Conservation (phyloP, 2,888 invertebrate species). For the Exephanes ischioxanthus region DNA sequence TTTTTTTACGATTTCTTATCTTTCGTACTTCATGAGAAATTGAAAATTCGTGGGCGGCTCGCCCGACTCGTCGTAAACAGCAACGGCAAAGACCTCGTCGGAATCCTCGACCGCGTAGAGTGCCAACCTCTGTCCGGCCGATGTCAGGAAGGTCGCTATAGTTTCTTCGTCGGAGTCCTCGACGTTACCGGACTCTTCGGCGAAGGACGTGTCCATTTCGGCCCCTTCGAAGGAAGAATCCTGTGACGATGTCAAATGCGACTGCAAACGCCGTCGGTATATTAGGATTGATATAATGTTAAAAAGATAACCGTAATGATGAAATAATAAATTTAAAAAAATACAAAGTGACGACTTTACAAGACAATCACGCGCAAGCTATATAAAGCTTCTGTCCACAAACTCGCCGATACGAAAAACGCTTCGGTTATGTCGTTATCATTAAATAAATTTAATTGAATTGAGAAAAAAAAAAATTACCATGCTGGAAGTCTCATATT, state of each 20-base stretch:
- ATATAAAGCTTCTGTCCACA: too few relatives aligned
- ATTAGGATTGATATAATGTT: not conserved
- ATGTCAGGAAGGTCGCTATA: conserved; percentile 83
- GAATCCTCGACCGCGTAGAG: conserved; percentile 83
- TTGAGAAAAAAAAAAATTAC: conserved; percentile 11
- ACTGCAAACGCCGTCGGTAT: conserved; percentile 7
- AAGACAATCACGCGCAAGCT: too few relatives aligned
- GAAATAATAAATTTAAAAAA: not conserved
- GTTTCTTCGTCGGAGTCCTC: conserved; percentile 81
- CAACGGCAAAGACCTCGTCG: conserved; percentile 83
- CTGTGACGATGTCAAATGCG: conserved; percentile 28
- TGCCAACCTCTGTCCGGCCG: conserved; percentile 82
- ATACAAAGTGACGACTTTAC: not conserved
- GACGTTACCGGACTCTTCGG: conserved; percentile 65
- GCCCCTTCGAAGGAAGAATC: conserved; percentile 64
- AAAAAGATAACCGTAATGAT: not conserved
- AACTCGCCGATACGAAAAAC: not conserved
- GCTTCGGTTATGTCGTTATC: not conserved
- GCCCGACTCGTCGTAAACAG: conserved; percentile 82
- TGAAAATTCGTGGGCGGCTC: conserved; percentile 83
- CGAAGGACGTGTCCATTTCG: conserved; percentile 29
- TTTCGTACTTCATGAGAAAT: conserved; percentile 81
- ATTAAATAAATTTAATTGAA: not conserved
- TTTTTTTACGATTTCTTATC: not conserved
- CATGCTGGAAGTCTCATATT: conserved; percentile 11